Evolutionary conservation across 2,888 invertebrate species (phyloP).

Genomic region (Pandemis cinnamomeana): DNA sequence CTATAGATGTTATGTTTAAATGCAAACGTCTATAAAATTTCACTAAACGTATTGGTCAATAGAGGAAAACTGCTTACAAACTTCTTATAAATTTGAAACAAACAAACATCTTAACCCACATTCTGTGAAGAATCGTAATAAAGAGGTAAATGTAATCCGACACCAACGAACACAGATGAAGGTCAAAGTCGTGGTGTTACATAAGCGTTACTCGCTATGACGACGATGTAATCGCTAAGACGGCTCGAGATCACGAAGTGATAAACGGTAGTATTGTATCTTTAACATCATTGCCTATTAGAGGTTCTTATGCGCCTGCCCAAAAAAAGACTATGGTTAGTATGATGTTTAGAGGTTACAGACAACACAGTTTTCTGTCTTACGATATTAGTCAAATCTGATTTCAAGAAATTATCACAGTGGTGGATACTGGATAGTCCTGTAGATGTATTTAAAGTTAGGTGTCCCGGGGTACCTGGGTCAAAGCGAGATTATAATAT

Average conservation of each 20-base stretch:
- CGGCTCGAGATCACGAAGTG: not conserved
- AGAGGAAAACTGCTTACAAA: not conserved
- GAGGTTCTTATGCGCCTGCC: not conserved
- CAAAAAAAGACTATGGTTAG: not conserved
- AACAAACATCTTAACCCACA: conserved; percentile 7
- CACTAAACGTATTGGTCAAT: not conserved
- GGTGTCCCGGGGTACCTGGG: too few relatives aligned
- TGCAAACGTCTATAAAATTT: not conserved
- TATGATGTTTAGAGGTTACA: not conserved
- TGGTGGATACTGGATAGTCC: too few relatives aligned
- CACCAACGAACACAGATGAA: conserved; percentile 18
- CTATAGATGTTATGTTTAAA: too few relatives aligned
- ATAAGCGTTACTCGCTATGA: conserved; percentile 9
- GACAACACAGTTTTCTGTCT: too few relatives aligned
- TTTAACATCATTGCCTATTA: not conserved
- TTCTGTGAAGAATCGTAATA: conserved; percentile 1
- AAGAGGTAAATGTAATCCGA: conserved; percentile 19
- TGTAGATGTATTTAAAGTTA: too few relatives aligned
- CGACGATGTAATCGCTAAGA: not conserved
- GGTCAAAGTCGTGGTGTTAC: conserved; percentile 34
- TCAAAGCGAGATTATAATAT: too few relatives aligned
- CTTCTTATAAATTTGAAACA: conserved; percentile 13
- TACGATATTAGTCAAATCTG: too few relatives aligned
- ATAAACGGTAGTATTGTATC: not conserved
- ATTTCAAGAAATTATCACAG: too few relatives aligned